Base-by-base conservation (phyloP, 2,888 invertebrate genomes). In the Apotomis betuletana region DNA sequence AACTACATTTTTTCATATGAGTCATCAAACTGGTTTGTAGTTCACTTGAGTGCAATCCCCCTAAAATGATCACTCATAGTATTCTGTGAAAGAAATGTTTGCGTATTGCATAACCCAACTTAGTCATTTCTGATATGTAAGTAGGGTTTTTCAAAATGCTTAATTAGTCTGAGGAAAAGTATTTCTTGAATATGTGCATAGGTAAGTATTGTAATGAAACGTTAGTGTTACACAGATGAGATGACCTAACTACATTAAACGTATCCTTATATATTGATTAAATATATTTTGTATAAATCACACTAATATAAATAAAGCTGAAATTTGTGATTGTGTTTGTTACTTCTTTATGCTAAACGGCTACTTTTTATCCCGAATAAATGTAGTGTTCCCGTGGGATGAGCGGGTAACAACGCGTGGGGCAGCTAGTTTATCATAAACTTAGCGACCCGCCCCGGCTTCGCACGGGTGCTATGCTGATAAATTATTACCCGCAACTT, bases 1-100 rank as follows among this genome's bases (percentile, higher is more conserved):
- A 70, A 60, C 54, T 54, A 70, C 52, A 67, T 70, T 70, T 55
- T 55, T 61, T 61, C 49, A 44, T 63, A 70, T 80, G 79, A 80
- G 73, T 79, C 80, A 79, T 60, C 62, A 59, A 55, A 75, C 75
- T 65, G 75, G 77, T 77, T 75, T 71, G 69, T 73, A 44, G 76
- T 76, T 77, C 76, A 76, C 64, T 73, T 76, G 69, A 74, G 75
- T 70, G 74, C 71, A 74, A 72, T 60, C 63, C 60, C 54, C 63
- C 68, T 51, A 51, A 44, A 58, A 60, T 44, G 55, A 55, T 57
- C 68, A 73, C 59, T 64, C 63, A 54, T 49, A 69, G 27, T 44
- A 58, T 71, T 72, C 67, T 72, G 57, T 67, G 67, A 62, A 72
- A 55, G 51, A 61, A 61, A 38, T 61, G 44, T 54, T 51, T 12